Evolutionary conservation across 2,797 vertebrate genomes (phyloP), one percentile per base, ranked within the genome.

Genomic region (Thripadectes ignobilis): DNA sequence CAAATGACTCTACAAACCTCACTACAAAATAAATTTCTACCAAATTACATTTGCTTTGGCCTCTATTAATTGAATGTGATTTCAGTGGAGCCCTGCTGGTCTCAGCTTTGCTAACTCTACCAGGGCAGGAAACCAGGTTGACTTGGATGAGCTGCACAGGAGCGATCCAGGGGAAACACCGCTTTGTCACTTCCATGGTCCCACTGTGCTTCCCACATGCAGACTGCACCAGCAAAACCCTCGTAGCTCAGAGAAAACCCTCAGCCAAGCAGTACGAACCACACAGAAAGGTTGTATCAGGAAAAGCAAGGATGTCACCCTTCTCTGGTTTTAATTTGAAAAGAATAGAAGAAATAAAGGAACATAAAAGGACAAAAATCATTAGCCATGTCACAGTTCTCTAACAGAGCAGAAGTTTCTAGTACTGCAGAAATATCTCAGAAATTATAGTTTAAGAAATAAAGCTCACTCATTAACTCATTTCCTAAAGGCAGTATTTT

Each of bases 21-120:
- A 87, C 69, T 92, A 76, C 86, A 82, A 88, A 94, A 93, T 63
- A 79, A 94, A 95, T 91, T 87, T 92, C 90, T 92, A 27, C 61
- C 45, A 83, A 92, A 79, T 85, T 82, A 82, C 15, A 4, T 93
- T 83, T 92, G 76, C 48, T 90, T 78, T 92, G 93, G 80, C 79
- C 71, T 66, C 55, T 8, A 72, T 49, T 73, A 73, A 81, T 90
- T 86, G 78, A 82, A 73, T 30, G 77, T 43, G 12, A 72, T 88
- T 92, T 76, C 74, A 59, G 71, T 63, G 29, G 67, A 79, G 58
- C 69, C 48, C 59, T 34, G 49, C 66, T 76, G 51, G 58, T 55
- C 81, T 75, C 63, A 63, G 88, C 79, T 55, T 36, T 30, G 58
- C 68, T 49, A 95, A 46, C 80, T 85, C 85, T 30, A 2, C 11